Percentiles rank a stretch among this genome's conserved stretches.
phyloP scores from a whole-genome alignment of 2,888 invertebrate genomes.

The Drosophila parthenogenetica region DNA sequence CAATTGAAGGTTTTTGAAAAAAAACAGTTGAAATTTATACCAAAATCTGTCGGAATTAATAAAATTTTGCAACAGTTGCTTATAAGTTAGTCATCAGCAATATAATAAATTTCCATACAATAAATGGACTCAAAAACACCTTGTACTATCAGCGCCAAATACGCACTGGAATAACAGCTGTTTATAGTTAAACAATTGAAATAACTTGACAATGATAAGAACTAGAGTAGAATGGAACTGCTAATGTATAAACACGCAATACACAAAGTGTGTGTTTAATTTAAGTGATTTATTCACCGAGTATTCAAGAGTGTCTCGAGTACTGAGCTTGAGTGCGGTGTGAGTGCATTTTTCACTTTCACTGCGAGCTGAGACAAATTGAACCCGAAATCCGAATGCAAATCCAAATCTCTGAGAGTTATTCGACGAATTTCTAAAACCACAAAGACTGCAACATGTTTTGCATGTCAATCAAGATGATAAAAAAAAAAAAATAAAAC shows the following conservation, averaged over 20 bases:
- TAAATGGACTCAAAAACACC: background rate
- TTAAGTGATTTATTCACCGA: conserved; percentile 5
- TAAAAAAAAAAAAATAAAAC: conserved; percentile 1
- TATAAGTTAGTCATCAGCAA: background rate
- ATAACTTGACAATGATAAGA: background rate
- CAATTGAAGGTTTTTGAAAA: background rate
- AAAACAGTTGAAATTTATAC: conserved; percentile 23
- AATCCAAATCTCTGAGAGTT: conserved; percentile 25
- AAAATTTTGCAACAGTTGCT: background rate
- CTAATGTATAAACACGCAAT: background rate
- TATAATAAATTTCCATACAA: background rate
- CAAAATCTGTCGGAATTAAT: background rate
- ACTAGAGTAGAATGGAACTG: background rate
- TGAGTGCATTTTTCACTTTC: conserved; percentile 51
- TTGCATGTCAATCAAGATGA: conserved; percentile 61
- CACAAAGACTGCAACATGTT: conserved; percentile 46
- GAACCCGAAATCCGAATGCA: conserved; percentile 27
- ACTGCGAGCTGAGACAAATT: conserved; percentile 28
- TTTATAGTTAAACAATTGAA: background rate
- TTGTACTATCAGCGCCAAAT: background rate
- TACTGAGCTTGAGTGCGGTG: conserved; percentile 1
- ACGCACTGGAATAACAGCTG: conserved; percentile 3
- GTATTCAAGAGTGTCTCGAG: background rate
- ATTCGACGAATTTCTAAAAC: conserved; percentile 20
- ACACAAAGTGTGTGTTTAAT: conserved; percentile 1